Percentiles rank a stretch among this genome's conserved stretches.
phyloP scores from a whole-genome alignment of 2,888 invertebrate species.

The Tetranychus piercei region DNA sequence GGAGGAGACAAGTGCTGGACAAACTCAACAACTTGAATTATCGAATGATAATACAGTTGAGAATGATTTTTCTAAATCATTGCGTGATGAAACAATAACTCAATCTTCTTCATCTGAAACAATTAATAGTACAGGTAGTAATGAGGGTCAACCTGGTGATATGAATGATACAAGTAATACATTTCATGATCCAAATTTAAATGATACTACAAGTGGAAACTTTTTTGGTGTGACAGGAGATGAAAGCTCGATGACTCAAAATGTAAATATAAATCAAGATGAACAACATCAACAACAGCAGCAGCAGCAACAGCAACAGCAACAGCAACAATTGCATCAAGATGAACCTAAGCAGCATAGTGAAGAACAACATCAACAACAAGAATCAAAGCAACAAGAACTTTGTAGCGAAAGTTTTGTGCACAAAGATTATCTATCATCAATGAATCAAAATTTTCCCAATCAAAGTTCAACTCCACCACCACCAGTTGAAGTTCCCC shows the following conservation, averaged over 20 bases:
- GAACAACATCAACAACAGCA: neutral
- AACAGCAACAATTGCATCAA: neutral
- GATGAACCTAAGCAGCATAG: neutral
- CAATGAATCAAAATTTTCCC: neutral
- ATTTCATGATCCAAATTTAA: neutral
- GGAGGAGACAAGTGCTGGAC: slow-evolving; percentile 27
- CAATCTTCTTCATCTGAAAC: neutral
- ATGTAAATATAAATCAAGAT: neutral
- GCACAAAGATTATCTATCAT: neutral
- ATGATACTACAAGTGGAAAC: neutral
- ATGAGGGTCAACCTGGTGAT: neutral
- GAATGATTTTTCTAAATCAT: neutral
- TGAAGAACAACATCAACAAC: neutral
- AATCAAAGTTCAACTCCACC: neutral
- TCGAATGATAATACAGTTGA: neutral
- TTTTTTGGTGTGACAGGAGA: neutral
- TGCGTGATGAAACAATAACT: neutral
- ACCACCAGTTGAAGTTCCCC: neutral
- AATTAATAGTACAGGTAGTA: neutral
- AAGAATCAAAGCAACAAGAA: neutral
- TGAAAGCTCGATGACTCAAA: neutral
- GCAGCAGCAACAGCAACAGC: neutral
- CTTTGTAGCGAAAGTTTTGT: neutral
- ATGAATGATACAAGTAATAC: no score
- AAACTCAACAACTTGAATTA: neutral